phyloP scores from a whole-genome alignment of 2,888 invertebrate species.

The Idaea biselata region DNA sequence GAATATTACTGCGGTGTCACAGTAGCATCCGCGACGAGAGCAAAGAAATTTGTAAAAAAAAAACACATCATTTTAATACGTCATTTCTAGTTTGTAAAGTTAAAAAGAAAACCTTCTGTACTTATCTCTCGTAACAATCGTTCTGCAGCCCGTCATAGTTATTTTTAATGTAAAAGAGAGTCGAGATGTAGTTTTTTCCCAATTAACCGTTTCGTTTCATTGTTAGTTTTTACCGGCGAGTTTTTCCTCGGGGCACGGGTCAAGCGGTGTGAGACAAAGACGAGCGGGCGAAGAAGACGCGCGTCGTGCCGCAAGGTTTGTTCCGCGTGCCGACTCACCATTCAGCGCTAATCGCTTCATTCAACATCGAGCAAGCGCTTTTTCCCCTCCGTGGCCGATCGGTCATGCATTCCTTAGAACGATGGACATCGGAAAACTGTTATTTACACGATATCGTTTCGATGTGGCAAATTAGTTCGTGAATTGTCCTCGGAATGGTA shows the following conservation, averaged over 20 bases:
- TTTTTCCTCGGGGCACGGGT: constrained; percentile 77
- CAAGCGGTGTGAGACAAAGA: constrained; percentile 74
- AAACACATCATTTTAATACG: too few relatives aligned
- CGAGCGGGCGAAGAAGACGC: constrained; percentile 38
- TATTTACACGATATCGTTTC: constrained; percentile 50
- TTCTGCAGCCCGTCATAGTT: constrained; percentile 38
- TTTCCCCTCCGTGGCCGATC: constrained; percentile 64
- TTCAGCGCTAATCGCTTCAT: constrained; percentile 80
- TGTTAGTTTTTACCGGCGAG: constrained; percentile 56
- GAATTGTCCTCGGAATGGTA: constrained; percentile 9
- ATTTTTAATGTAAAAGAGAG: constrained; percentile 36
- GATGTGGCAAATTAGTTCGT: constrained; percentile 52
- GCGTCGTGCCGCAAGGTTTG: constrained; percentile 66
- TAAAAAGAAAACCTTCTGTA: neutral
- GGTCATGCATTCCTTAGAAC: constrained; percentile 73
- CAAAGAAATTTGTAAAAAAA: too few relatives aligned
- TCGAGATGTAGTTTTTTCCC: constrained; percentile 65
- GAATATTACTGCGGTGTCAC: too few relatives aligned
- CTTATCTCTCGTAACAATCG: constrained; percentile 20
- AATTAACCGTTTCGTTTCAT: constrained; percentile 60
- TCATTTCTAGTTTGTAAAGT: too few relatives aligned
- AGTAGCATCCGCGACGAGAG: too few relatives aligned
- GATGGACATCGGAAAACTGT: constrained; percentile 38
- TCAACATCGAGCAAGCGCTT: constrained; percentile 67
- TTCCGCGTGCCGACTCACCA: constrained; percentile 72